Percentiles rank a stretch among this genome's conserved stretches.
Evolutionary conservation across 2,888 invertebrate species (phyloP).

Genomic region (Meandrusa payeni): DNA sequence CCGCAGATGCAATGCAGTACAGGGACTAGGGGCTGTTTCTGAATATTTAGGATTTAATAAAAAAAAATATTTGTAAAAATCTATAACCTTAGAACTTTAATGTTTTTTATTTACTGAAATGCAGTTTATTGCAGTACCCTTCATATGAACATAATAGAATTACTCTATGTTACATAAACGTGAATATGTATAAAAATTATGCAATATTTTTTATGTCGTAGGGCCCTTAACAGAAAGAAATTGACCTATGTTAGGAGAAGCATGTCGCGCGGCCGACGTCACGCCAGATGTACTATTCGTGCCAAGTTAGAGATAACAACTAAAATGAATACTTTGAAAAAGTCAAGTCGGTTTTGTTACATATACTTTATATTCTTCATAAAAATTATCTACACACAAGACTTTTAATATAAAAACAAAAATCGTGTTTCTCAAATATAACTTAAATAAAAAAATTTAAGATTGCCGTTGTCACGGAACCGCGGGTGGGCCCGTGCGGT

Average conservation of each 20-base stretch:
- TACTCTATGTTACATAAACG: slow-evolving; percentile 46
- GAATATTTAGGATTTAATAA: slow-evolving; percentile 25
- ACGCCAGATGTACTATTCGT: slow-evolving; percentile 26
- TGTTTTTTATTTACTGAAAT: slow-evolving; percentile 55
- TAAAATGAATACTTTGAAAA: slow-evolving; percentile 43
- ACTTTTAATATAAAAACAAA: slow-evolving; percentile 72
- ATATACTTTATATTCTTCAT: slow-evolving; percentile 78
- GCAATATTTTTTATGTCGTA: slow-evolving; percentile 36
- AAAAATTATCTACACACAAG: slow-evolving; percentile 79
- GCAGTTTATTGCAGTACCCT: slow-evolving; percentile 54
- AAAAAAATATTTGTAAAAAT: slow-evolving; percentile 59
- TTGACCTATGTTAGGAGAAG: slow-evolving; percentile 32
- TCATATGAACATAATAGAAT: slow-evolving; percentile 48
- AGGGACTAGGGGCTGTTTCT: slow-evolving; percentile 4
- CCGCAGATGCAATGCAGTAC: too few species aligned
- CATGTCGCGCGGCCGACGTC: slow-evolving; percentile 13
- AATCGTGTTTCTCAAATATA: slow-evolving; percentile 68
- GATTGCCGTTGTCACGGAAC: slow-evolving; percentile 33
- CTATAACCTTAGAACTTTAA: slow-evolving; percentile 66
- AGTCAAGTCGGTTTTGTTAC: slow-evolving; percentile 66
- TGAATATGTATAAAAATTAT: slow-evolving; percentile 45
- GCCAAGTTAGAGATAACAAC: slow-evolving; percentile 26
- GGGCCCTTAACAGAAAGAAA: slow-evolving; percentile 35
- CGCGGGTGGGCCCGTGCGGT: slow-evolving; percentile 21
- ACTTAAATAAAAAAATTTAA: slow-evolving; percentile 54